Evolutionary conservation across 1,140 invertebrate genomes (phyloP).

Genomic region (Phymorhynchus buccinoides): DNA sequence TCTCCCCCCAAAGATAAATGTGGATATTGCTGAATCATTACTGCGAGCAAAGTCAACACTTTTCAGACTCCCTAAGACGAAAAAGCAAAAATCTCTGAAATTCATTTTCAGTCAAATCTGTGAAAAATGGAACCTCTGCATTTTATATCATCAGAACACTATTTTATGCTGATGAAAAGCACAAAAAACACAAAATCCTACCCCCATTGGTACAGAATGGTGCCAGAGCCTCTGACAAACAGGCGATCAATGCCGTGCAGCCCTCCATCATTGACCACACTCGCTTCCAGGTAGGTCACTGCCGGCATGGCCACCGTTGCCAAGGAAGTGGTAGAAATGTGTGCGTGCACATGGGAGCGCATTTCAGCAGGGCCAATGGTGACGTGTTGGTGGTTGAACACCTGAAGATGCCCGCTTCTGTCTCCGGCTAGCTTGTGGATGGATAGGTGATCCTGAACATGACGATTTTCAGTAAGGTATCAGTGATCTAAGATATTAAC

Average conservation of each 20-base stretch:
- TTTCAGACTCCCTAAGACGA: no score
- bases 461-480: no score
- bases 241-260: constrained; percentile 58
- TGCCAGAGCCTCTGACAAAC: constrained; percentile 42
- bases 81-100: no score
- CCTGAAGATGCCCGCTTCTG: constrained; percentile 50
- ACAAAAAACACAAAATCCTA: neutral
- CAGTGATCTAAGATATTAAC: no score
- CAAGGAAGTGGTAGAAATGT: constrained; percentile 37
- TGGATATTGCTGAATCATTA: no score
- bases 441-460: constrained; percentile 34
- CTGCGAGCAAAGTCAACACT: no score
- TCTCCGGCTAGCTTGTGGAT: constrained; percentile 52
- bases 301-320: constrained; percentile 50
- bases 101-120: no score
- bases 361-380: constrained; percentile 42
- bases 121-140: no score
- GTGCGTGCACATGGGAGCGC: constrained; percentile 49
- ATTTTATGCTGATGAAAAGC: neutral
- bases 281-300: constrained; percentile 52
- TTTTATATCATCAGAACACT: neutral
- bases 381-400: constrained; percentile 43
- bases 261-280: constrained; percentile 43
- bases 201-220: constrained; percentile 39
- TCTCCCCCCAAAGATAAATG: no score